Percentiles rank a stretch among this genome's conserved stretches.
These are phyloP conservation scores for Momotus momota DNA, from an alignment of 2,797 vertebrate species.

Conservation along the genomic window DNA sequence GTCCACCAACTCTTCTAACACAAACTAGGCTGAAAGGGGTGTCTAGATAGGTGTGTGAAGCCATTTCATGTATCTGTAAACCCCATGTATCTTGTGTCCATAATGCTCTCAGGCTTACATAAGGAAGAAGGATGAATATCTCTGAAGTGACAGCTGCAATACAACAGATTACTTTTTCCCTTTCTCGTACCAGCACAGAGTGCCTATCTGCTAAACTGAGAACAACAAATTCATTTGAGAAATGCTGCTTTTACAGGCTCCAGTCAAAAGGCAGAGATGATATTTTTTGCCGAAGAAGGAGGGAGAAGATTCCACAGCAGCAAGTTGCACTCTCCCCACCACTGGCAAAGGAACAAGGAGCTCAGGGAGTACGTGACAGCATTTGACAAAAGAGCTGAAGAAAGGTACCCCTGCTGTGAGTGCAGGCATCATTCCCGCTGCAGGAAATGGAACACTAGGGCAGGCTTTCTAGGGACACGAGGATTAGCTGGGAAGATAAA, in stretches of 20 bases:
- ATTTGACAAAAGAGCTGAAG: not conserved
- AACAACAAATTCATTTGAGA: not conserved
- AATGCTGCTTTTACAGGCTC: not conserved
- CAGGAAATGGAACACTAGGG: slow-evolving; percentile 18
- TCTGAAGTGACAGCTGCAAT: not conserved
- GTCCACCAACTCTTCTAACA: not conserved
- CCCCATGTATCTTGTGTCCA: not conserved
- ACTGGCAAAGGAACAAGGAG: not conserved
- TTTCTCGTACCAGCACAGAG: not conserved
- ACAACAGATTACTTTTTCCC: not conserved
- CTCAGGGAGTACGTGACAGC: not conserved
- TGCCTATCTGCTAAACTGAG: not conserved
- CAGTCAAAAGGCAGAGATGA: not conserved
- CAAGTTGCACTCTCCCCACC: not conserved
- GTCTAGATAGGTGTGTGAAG: not conserved
- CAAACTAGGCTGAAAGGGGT: not conserved
- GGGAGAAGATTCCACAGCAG: not conserved
- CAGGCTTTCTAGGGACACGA: slow-evolving; percentile 14
- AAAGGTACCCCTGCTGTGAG: not conserved
- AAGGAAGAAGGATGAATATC: not conserved
- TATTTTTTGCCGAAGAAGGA: not conserved
- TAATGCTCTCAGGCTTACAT: not conserved
- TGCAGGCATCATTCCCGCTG: not conserved
- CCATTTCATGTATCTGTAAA: not conserved
- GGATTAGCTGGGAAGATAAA: slow-evolving; percentile 1